Evolutionary conservation across 1,140 invertebrate genomes (phyloP).

Genomic region (Zaprionus vittiger): DNA sequence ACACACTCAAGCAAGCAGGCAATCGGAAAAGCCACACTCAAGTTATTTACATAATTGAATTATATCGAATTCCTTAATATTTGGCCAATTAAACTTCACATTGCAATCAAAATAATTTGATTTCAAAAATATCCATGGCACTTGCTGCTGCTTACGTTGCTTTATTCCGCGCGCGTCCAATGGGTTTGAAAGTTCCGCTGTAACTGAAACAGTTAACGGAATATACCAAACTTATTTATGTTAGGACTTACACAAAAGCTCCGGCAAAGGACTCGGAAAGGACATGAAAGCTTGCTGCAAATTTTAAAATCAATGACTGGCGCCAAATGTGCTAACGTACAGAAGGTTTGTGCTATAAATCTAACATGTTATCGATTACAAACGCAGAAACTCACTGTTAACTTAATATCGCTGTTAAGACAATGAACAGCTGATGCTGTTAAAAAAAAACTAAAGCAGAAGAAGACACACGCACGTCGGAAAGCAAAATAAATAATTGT

Average conservation of each 20-base stretch:
- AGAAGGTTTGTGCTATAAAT: constrained; percentile 23
- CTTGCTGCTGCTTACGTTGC: constrained; percentile 14
- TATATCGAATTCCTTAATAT: constrained; percentile 29
- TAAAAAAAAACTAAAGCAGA: neutral
- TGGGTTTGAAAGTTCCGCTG: constrained; percentile 72
- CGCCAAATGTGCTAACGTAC: neutral
- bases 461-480: constrained; percentile 1
- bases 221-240: constrained; percentile 36
- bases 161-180: constrained; percentile 59
- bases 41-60: constrained; percentile 46
- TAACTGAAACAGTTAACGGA: constrained; percentile 64
- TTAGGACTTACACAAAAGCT: constrained; percentile 40
- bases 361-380: constrained; percentile 11
- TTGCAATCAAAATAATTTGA: constrained; percentile 54
- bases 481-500: neutral
- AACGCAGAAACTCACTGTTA: neutral
- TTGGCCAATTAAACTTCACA: constrained; percentile 52
- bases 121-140: constrained; percentile 64
- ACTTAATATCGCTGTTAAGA: neutral
- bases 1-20: constrained; percentile 6
- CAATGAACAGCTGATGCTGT: neutral
- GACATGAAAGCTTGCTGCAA: constrained; percentile 38
- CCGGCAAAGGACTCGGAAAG: constrained; percentile 45
- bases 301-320: constrained; percentile 9
- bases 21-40: neutral